Evolutionary conservation across 2,888 invertebrate species (phyloP).

Genomic region (Ferrisia virgata): DNA sequence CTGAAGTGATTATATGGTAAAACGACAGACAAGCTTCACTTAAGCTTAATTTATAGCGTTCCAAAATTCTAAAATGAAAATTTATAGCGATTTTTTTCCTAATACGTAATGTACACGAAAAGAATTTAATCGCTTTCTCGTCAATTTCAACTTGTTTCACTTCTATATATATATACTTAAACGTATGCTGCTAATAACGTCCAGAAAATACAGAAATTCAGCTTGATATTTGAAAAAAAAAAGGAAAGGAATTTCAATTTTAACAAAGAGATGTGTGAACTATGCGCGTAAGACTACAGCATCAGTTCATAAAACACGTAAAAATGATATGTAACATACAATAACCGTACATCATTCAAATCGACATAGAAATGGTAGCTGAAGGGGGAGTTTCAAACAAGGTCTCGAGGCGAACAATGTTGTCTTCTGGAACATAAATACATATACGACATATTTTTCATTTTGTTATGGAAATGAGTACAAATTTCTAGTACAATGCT

Average conservation of each 20-base stretch:
- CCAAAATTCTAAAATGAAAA: not conserved
- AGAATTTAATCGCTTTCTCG: not conserved
- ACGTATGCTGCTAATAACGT: not conserved
- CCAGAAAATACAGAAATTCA: not conserved
- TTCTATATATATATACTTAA: too few relatives aligned
- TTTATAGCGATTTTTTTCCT: not conserved
- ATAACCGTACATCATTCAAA: not conserved
- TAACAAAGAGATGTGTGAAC: not conserved
- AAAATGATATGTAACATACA: not conserved
- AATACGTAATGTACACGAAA: not conserved
- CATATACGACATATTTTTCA: not conserved
- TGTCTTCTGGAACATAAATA: not conserved
- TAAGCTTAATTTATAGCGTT: not conserved
- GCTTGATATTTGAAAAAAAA: not conserved
- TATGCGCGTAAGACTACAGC: not conserved
- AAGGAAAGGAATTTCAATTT: not conserved
- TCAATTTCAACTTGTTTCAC: not conserved
- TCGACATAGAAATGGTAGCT: not conserved
- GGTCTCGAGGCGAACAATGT: not conserved
- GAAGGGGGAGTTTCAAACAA: not conserved
- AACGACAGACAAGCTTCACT: not conserved
- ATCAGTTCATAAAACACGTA: not conserved
- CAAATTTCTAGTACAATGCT: not conserved
- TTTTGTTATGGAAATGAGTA: constrained; percentile 11
- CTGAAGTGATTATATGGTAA: not conserved